Conservation (phyloP, 2,113 vertebrate genomes). For the western clawed frog (Xenopus tropicalis) region DNA sequence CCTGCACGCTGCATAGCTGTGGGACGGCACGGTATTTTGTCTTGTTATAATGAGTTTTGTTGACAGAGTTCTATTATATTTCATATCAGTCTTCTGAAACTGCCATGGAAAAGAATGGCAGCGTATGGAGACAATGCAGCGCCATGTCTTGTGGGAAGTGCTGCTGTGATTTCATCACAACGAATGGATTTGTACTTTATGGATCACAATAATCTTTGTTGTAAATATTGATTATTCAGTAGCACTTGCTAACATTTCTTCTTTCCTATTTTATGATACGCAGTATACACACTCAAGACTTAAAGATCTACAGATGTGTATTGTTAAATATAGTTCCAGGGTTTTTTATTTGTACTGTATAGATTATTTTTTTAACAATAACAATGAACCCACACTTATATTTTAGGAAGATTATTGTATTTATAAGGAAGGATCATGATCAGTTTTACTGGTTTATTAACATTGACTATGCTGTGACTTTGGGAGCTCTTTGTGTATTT, state of each 20-base stretch:
- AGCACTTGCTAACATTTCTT: not conserved
- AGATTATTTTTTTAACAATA: too few species aligned
- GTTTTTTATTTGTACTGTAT: too few species aligned
- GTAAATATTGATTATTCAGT: not conserved
- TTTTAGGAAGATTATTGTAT: too few species aligned
- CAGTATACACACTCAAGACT: too few species aligned
- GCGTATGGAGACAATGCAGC: constrained; percentile 2
- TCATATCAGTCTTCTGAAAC: constrained; percentile 18
- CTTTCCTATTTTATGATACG: not conserved
- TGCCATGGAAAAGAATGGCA: constrained; percentile 13
- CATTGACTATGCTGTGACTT: too few species aligned
- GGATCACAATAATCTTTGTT: not conserved
- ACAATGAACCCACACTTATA: too few species aligned
- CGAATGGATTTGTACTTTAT: not conserved
- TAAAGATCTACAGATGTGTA: too few species aligned
- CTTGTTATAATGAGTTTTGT: constrained; percentile 35
- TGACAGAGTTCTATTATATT: constrained; percentile 34
- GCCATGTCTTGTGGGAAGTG: constrained; percentile 2
- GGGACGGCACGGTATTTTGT: constrained; percentile 21
- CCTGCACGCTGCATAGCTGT: constrained; percentile 8
- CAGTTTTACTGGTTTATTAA: too few species aligned
- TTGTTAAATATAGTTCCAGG: too few species aligned
- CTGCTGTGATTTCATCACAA: not conserved
- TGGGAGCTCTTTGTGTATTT: too few species aligned
- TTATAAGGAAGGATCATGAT: too few species aligned